Evolutionary conservation across 2,113 vertebrate species (phyloP).

Genomic region (Ranitomeya imitator): DNA sequence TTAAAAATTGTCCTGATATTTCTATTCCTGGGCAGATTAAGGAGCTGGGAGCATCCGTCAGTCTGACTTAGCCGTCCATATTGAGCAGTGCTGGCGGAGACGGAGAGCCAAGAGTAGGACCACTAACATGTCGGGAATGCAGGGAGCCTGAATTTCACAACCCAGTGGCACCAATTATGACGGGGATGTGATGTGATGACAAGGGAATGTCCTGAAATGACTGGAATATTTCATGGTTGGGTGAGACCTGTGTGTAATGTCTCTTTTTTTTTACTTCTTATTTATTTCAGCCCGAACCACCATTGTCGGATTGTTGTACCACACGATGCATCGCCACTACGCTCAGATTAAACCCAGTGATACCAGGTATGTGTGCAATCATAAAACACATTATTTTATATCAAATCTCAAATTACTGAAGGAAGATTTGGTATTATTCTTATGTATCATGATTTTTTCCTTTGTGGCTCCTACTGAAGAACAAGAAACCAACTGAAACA

Average conservation of each 20-base stretch:
- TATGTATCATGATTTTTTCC: not conserved
- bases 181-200: not conserved
- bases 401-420: too few species aligned
- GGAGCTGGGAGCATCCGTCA: not conserved
- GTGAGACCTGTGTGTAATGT: constrained; percentile 49
- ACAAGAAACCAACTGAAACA: not conserved
- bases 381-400: not conserved
- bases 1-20: not conserved
- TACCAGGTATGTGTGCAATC: constrained; percentile 81
- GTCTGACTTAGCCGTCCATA: not conserved
- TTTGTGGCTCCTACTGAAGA: not conserved
- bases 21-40: not conserved
- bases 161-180: constrained; percentile 53
- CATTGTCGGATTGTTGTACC: constrained; percentile 90
- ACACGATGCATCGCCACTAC: constrained; percentile 85
- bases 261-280: not conserved
- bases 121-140: constrained; percentile 21
- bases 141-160: not conserved
- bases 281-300: constrained; percentile 81
- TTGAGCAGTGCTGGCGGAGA: not conserved
- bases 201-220: not conserved
- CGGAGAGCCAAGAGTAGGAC: not conserved
- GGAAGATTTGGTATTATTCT: not conserved
- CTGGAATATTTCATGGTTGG: constrained; percentile 62
- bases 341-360: constrained; percentile 77